Percentiles rank a stretch among this genome's conserved stretches.
Evolutionary conservation across 2,113 vertebrate species (phyloP).

Genomic region (Marmota flaviventris): DNA sequence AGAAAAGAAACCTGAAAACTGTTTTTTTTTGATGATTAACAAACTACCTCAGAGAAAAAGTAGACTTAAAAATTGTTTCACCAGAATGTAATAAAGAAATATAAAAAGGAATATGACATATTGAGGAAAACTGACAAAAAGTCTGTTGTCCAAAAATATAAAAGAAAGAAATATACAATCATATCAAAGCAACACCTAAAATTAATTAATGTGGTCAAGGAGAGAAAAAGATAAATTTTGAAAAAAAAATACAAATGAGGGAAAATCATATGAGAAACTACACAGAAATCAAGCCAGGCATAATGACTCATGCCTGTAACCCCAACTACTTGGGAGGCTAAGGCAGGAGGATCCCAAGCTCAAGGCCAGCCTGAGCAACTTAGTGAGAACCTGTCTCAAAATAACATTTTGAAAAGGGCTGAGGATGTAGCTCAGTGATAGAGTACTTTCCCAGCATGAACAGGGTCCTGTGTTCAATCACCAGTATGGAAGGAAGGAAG

Average conservation of each 20-base stretch:
- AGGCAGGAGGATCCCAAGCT: neutral
- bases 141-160: neutral
- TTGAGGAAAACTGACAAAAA: conserved; percentile 40
- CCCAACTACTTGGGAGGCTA: neutral
- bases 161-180: neutral
- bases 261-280: conserved; percentile 32
- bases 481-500: too few species aligned
- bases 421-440: too few species aligned
- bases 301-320: neutral
- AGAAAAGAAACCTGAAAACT: neutral
- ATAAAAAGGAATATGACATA: conserved; percentile 36
- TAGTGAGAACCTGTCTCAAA: neutral
- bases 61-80: neutral
- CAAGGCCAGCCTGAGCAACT: neutral
- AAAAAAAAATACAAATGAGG: conserved; percentile 12
- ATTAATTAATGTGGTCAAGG: neutral
- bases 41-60: conserved; percentile 21
- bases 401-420: neutral
- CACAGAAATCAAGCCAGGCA: neutral
- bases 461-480: too few species aligned
- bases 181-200: neutral
- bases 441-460: too few species aligned
- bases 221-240: neutral
- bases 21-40: conserved; percentile 15
- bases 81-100: neutral